These are phyloP conservation scores for Euzetes globulus DNA, from an alignment of 2,888 invertebrate species.

Conservation along the genomic window DNA sequence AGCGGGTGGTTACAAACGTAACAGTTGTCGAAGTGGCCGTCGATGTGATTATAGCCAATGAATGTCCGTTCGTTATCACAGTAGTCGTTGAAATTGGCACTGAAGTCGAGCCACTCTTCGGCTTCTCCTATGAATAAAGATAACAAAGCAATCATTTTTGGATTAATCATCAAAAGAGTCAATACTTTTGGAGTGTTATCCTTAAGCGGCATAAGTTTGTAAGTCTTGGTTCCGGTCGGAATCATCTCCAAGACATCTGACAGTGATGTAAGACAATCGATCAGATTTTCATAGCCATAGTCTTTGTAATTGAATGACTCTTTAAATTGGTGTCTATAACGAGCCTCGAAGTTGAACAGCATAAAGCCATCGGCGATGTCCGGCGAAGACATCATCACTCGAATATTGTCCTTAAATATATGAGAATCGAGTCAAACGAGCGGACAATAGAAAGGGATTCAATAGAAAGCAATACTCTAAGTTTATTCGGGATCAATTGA, in stretches of 20 bases:
- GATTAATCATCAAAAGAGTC: background rate
- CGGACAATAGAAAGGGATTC: no score
- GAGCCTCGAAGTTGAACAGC: constrained; percentile 9
- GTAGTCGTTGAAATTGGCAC: background rate
- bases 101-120: background rate
- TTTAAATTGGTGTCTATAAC: constrained; percentile 1
- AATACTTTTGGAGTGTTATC: background rate
- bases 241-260: background rate
- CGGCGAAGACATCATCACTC: background rate
- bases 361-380: background rate
- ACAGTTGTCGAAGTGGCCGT: background rate
- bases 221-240: background rate
- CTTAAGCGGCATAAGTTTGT: background rate
- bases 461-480: background rate
- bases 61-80: background rate
- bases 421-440: background rate
- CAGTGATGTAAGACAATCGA: background rate
- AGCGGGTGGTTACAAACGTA: background rate
- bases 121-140: background rate
- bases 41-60: background rate
- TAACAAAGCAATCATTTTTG: background rate
- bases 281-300: background rate
- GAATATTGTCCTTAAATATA: background rate
- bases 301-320: background rate
- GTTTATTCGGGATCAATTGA: background rate